Conservation (phyloP, 23 tunicate genomes). For the Phallusia fumigata region DNA sequence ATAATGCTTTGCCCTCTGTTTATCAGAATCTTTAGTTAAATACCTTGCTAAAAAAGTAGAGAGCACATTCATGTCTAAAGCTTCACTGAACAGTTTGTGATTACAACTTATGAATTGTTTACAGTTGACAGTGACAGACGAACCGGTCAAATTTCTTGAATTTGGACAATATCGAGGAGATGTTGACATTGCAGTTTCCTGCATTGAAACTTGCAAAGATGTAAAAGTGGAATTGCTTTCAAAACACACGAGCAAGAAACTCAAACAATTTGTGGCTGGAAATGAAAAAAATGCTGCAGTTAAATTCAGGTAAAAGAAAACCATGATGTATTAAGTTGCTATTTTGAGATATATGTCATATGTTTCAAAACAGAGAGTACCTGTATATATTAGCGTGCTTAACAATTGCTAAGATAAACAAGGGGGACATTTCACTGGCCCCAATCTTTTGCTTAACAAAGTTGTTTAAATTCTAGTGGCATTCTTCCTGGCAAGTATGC, state of each 20-base stretch:
- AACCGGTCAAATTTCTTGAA: slow-evolving; percentile 46
- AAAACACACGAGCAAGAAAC: slow-evolving; percentile 14
- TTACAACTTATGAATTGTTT: not conserved
- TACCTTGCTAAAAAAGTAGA: too few relatives aligned
- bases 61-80: too few relatives aligned
- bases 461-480: slow-evolving; percentile 20
- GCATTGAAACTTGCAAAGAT: slow-evolving; percentile 63
- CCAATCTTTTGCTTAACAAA: too few relatives aligned
- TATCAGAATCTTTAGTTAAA: too few relatives aligned
- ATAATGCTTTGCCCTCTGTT: too few relatives aligned
- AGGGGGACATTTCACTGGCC: too few relatives aligned
- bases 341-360: too few relatives aligned
- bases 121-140: slow-evolving; percentile 17
- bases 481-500: slow-evolving; percentile 67
- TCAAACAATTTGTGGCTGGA: slow-evolving; percentile 17
- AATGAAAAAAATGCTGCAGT: slow-evolving; percentile 23
- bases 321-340: too few relatives aligned
- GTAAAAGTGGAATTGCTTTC: slow-evolving; percentile 33
- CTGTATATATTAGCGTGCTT: too few relatives aligned
- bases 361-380: too few relatives aligned
- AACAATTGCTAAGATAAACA: too few relatives aligned
- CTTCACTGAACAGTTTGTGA: not conserved
- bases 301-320: slow-evolving; percentile 31
- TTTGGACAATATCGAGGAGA: slow-evolving; percentile 56
- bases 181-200: slow-evolving; percentile 22